Evolutionary conservation across 2,797 vertebrate species (phyloP).

Genomic region (Graptemys geographica): DNA sequence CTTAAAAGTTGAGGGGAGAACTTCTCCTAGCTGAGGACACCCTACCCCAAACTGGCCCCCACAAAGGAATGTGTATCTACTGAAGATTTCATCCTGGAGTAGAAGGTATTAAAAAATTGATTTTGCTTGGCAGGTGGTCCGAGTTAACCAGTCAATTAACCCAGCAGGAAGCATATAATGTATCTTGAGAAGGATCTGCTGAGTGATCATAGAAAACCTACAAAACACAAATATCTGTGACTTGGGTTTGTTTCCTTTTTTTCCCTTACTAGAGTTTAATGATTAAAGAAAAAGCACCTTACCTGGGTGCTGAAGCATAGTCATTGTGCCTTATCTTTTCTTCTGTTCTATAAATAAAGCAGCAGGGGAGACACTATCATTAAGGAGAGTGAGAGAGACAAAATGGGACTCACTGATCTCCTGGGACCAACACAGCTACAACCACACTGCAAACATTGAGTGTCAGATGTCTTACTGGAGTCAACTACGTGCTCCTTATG

Average conservation of each 20-base stretch:
- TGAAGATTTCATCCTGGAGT: background rate
- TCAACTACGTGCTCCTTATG: slow-evolving; percentile 1
- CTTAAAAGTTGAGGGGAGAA: background rate
- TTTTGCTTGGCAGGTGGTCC: background rate
- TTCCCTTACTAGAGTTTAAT: background rate
- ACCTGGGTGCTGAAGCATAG: background rate
- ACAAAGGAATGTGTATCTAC: background rate
- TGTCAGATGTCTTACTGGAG: background rate
- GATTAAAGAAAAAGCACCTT: background rate
- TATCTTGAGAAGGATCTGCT: background rate
- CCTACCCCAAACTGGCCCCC: background rate
- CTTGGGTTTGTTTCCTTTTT: background rate
- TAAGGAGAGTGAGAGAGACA: background rate
- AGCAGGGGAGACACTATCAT: background rate
- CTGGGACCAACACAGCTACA: background rate
- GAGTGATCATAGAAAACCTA: background rate
- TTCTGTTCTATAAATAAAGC: background rate
- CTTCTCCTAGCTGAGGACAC: background rate
- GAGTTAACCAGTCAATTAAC: background rate
- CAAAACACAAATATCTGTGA: background rate
- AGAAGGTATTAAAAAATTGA: background rate
- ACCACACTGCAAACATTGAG: background rate
- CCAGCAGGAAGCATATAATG: background rate
- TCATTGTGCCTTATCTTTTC: background rate
- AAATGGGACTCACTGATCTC: background rate